Evolutionary conservation across 1,140 invertebrate species (phyloP).

Genomic region (Andricus grossulariae): DNA sequence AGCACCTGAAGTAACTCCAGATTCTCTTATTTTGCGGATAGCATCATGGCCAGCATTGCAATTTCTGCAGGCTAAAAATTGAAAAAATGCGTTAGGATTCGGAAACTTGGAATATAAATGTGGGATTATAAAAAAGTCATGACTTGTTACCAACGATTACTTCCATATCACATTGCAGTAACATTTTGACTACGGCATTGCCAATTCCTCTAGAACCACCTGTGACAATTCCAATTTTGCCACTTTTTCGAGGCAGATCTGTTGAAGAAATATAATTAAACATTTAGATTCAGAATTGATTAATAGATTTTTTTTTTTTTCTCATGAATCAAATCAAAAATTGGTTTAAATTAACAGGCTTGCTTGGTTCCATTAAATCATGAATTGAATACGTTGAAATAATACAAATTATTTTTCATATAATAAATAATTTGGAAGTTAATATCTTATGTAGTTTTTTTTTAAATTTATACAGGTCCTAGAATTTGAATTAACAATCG

Average conservation of each 20-base stretch:
- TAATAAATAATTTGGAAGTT: too few relatives aligned
- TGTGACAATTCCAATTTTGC: constrained; percentile 89
- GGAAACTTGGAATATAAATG: constrained; percentile 31
- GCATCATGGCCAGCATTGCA: constrained; percentile 78
- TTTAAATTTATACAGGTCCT: too few relatives aligned
- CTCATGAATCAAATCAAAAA: not conserved
- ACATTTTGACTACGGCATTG: constrained; percentile 84
- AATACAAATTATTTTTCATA: too few relatives aligned
- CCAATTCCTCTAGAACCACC: constrained; percentile 93
- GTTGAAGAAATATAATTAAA: constrained; percentile 35
- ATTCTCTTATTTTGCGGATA: constrained; percentile 75
- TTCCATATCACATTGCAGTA: constrained; percentile 87
- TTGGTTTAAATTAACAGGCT: too few relatives aligned
- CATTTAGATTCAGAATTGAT: constrained; percentile 39
- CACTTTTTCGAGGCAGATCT: constrained; percentile 78
- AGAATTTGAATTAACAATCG: too few relatives aligned
- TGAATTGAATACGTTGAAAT: too few relatives aligned
- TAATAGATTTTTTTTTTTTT: constrained; percentile 38
- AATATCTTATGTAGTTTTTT: too few relatives aligned
- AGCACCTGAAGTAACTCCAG: constrained; percentile 73
- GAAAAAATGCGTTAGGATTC: constrained; percentile 38
- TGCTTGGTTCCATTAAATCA: too few relatives aligned
- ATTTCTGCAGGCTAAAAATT: constrained; percentile 81
- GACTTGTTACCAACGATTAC: constrained; percentile 86
- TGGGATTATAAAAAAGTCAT: constrained; percentile 32